Conservation (phyloP, 2,797 vertebrate genomes). For the Sebastes variabilis region DNA sequence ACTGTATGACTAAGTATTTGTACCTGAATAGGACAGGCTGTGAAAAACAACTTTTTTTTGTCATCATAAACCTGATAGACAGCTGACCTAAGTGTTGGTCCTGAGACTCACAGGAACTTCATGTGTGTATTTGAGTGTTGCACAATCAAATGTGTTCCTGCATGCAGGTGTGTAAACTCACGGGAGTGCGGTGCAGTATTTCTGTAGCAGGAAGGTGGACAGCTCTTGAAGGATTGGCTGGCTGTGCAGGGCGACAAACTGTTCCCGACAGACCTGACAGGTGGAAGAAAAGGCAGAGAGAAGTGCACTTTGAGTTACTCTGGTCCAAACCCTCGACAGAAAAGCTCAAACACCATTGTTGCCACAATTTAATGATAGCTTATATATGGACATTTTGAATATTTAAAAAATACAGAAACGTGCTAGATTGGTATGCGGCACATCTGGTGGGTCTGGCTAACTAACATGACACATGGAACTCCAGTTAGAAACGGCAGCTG, state of each 20-base stretch:
- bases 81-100: background rate
- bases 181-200: constrained; percentile 79
- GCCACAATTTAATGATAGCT: too few species aligned
- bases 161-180: constrained; percentile 62
- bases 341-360: background rate
- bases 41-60: background rate
- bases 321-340: background rate
- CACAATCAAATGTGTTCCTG: background rate
- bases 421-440: background rate
- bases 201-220: constrained; percentile 87
- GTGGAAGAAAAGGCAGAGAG: constrained; percentile 15
- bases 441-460: background rate
- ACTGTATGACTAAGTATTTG: background rate
- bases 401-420: background rate
- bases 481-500: background rate
- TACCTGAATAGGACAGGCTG: background rate
- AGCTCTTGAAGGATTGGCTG: constrained; percentile 93
- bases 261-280: constrained; percentile 92
- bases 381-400: background rate
- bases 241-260: constrained; percentile 92
- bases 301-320: constrained; percentile 7
- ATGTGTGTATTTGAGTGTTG: background rate
- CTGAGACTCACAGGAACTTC: background rate
- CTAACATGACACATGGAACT: background rate
- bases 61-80: background rate